Evolutionary conservation across 2,113 vertebrate species (phyloP), one percentile per base, ranked within the genome.

Genomic region (Petaurus breviceps): DNA sequence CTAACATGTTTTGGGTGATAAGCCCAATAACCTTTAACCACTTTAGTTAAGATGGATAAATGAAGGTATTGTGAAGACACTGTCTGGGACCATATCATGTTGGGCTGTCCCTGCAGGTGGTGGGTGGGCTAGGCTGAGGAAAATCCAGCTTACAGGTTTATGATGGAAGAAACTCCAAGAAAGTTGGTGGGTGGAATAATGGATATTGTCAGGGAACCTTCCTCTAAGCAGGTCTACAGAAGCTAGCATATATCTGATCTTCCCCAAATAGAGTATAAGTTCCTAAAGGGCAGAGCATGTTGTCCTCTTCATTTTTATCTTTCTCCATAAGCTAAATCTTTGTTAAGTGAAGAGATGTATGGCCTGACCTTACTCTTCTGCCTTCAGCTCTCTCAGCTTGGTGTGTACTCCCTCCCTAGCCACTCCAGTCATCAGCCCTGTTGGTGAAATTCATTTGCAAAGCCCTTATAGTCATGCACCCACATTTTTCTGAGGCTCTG

Each of bases 391-490:
- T 43, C n/a, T 84, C n/a, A 43, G 68, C 37, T 84, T 12, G 37
- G 37, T 37, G 14, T 19, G 14, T 6, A 3, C 46, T 91, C 24
- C 51, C 46, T 55, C 28, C 4, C 19, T 1, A 51, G 92, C 57
- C 77, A 9, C 49, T 91, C 53, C 23, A 49, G 90, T 95, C 96
- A n/a, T 96, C 89, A 53, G 52, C 93, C 57, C 10, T 89, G 57
- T 47, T 31, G 24, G 43, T 0, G 57, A 96, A 90, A 92, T 90
- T 84, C n/a, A 43, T 84, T 84, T 84, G n/a, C 68, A 77, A 77
- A 77, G 37, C n/a, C 16, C 68, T 43, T 43, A 43, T 2, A 84
- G 68, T 19, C 68, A 77, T 77, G 68, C 16, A 77, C 16, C 68
- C 68, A 84, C 37, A 84, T 84, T 37, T 84, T 14, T 37, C n/a